These are phyloP conservation scores for Ectemnius cavifrons DNA, from an alignment of 2,888 invertebrate genomes.

Conservation along the genomic window DNA sequence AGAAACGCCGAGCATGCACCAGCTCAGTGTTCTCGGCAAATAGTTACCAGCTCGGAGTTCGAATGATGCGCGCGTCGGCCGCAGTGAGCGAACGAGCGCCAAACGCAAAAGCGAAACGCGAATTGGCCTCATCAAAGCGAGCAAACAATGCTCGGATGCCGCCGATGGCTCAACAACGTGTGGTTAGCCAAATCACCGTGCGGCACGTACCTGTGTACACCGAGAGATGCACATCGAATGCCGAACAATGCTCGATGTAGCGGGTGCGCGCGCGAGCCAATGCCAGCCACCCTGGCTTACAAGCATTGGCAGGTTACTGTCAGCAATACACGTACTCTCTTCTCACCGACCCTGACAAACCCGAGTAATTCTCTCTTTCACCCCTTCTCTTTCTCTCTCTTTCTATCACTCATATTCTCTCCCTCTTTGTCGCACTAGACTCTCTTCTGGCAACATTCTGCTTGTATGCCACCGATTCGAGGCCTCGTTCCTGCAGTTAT, in stretches of 20 bases:
- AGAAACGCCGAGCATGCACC: background rate
- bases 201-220: constrained; percentile 55
- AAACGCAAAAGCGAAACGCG: constrained; percentile 71
- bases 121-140: constrained; percentile 78
- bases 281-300: too few species aligned
- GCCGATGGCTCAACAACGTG: constrained; percentile 76
- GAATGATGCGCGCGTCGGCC: constrained; percentile 50
- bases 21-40: constrained; percentile 6
- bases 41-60: constrained; percentile 20
- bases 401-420: constrained; percentile 3
- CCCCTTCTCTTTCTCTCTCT: constrained; percentile 12
- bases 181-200: constrained; percentile 77
- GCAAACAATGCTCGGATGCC: constrained; percentile 76
- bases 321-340: too few species aligned
- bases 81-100: constrained; percentile 46
- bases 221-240: constrained; percentile 55
- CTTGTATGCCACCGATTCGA: constrained; percentile 1
- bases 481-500: background rate
- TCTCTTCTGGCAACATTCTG: background rate
- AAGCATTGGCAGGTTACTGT: too few species aligned
- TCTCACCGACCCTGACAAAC: too few species aligned
- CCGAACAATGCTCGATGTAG: constrained; percentile 61
- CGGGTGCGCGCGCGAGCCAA: constrained; percentile 24
- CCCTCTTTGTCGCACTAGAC: background rate
- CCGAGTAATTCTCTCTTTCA: constrained; percentile 7